Conservation (phyloP, 2,113 vertebrate species). For the Pontoporia blainvillei region DNA sequence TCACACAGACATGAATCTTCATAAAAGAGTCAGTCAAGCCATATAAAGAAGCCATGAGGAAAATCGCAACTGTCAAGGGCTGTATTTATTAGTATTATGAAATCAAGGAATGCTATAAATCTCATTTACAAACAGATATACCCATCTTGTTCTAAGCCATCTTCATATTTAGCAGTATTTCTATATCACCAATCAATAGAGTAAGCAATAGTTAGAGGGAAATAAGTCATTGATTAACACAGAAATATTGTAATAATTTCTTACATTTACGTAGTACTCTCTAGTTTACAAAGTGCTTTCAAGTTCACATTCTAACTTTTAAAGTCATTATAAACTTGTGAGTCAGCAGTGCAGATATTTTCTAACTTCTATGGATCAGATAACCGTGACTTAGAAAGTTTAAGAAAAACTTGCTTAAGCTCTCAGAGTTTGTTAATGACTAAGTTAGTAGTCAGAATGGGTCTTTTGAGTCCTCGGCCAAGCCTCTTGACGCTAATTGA, state of each 20-base stretch:
- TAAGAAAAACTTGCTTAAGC: background rate
- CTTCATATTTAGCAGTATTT: conserved; percentile 31
- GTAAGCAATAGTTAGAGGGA: background rate
- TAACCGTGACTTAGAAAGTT: background rate
- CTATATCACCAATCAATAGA: background rate
- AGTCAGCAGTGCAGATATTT: background rate
- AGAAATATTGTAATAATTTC: background rate
- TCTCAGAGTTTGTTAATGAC: background rate
- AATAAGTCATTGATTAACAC: conserved; percentile 21
- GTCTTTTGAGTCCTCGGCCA: background rate
- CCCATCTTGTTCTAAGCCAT: background rate
- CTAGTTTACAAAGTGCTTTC: background rate
- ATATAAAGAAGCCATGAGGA: conserved; percentile 76
- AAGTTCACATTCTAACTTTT: background rate
- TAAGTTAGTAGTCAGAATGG: background rate
- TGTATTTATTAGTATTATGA: conserved; percentile 73
- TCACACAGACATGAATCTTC: conserved; percentile 76
- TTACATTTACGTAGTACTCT: background rate
- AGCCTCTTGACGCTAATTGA: background rate
- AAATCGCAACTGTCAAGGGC: conserved; percentile 69
- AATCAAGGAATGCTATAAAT: conserved; percentile 71
- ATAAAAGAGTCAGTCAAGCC: conserved; percentile 68
- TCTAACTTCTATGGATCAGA: background rate
- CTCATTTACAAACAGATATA: conserved; percentile 15
- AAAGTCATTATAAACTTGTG: background rate